These are phyloP conservation scores for Pelmatolapia mariae DNA, from an alignment of 2,113 vertebrate genomes.

Conservation along the genomic window DNA sequence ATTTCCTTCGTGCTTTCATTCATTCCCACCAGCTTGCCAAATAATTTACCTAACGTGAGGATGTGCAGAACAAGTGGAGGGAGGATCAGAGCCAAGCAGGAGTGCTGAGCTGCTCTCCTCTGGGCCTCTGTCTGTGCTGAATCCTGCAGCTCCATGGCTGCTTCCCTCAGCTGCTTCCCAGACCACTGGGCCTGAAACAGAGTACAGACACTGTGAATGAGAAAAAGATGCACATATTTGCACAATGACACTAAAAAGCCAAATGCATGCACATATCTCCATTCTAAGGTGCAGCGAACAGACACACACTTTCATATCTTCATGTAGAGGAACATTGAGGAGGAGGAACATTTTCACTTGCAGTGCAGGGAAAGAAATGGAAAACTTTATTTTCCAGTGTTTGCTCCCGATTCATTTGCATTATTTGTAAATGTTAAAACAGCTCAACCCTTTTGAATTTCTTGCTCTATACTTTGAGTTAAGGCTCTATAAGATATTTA, in stretches of 20 bases:
- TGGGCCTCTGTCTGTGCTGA: conserved; percentile 59
- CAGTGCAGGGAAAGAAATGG: neutral
- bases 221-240: neutral
- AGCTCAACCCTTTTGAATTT: neutral
- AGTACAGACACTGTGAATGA: neutral
- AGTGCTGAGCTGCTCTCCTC: conserved; percentile 51
- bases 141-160: conserved; percentile 57
- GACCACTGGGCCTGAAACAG: conserved; percentile 52
- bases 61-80: conserved; percentile 52
- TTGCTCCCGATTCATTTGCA: neutral
- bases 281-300: neutral
- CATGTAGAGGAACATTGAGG: neutral
- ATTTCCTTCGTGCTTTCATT: neutral
- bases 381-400: neutral
- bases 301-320: neutral
- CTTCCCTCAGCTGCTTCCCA: conserved; percentile 54
- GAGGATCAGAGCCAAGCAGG: conserved; percentile 55
- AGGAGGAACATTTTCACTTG: neutral
- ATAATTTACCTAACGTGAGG: conserved; percentile 58
- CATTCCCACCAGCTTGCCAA: neutral
- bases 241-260: neutral
- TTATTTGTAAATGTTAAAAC: neutral
- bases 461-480: neutral
- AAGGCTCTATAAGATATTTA: neutral
- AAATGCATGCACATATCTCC: neutral